phyloP scores from a whole-genome alignment of 2,113 vertebrate genomes.

The Eretmochelys imbricata region DNA sequence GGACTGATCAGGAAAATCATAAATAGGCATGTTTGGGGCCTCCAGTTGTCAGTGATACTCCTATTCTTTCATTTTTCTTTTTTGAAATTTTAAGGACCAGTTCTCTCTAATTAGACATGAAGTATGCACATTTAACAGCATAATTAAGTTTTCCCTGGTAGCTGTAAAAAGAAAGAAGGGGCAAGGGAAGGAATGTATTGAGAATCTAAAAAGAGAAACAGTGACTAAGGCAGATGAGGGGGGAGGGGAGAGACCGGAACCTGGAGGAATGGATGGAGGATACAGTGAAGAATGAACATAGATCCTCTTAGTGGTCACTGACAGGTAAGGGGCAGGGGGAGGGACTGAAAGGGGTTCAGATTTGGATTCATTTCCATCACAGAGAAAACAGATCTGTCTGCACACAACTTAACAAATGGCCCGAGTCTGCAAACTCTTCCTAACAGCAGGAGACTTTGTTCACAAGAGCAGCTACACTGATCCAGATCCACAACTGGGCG shows the following conservation, averaged over 20 bases:
- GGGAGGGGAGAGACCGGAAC: background rate
- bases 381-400: background rate
- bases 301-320: background rate
- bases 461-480: background rate
- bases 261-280: background rate
- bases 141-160: background rate
- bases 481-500: background rate
- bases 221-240: accelerated
- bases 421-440: background rate
- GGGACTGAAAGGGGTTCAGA: background rate
- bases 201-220: background rate
- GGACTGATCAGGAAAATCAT: background rate
- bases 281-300: background rate
- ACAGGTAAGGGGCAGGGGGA: background rate
- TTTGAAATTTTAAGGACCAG: background rate
- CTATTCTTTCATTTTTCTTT: background rate
- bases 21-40: background rate
- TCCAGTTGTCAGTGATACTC: background rate
- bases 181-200: background rate
- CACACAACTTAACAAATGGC: background rate
- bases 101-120: background rate
- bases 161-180: background rate
- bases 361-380: background rate
- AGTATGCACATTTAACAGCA: background rate
- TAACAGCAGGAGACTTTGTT: background rate